Conservation (phyloP, 2,888 invertebrate species). For the Calliphora vomitoria region DNA sequence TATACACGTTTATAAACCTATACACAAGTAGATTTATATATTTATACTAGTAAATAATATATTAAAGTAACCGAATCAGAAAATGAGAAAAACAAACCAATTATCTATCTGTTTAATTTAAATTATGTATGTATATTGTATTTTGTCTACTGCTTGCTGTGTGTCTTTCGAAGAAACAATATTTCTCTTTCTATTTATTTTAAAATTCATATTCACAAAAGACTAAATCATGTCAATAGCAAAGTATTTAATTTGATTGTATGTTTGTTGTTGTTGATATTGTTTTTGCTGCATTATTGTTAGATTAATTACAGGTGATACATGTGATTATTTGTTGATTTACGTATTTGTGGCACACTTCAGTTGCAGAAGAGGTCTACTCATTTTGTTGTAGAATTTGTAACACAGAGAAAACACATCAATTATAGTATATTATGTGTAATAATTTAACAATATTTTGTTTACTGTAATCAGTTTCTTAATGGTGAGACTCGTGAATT, state of each 20-base stretch:
- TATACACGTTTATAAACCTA: constrained; percentile 29
- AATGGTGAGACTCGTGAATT: no score
- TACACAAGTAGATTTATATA: background rate
- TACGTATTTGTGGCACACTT: background rate
- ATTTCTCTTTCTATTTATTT: constrained; percentile 17
- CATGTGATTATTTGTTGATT: constrained; percentile 43
- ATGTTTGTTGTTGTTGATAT: background rate
- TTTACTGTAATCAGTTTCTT: no score
- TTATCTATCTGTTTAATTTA: constrained; percentile 37
- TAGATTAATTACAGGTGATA: constrained; percentile 56
- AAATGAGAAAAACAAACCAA: constrained; percentile 24
- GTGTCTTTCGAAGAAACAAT: background rate
- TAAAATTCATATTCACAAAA: constrained; percentile 27
- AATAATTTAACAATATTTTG: no score
- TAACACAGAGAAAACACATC: background rate
- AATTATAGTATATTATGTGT: no score
- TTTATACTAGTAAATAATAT: background rate
- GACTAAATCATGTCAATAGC: constrained; percentile 60
- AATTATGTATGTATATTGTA: constrained; percentile 24
- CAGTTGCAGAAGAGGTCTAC: background rate
- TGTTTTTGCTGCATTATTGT: constrained; percentile 14
- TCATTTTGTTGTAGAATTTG: background rate
- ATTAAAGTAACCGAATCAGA: background rate
- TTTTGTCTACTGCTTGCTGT: background rate
- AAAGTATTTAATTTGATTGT: constrained; percentile 13